phyloP scores from a whole-genome alignment of 2,797 vertebrate species.

The Acridotheres tristis region DNA sequence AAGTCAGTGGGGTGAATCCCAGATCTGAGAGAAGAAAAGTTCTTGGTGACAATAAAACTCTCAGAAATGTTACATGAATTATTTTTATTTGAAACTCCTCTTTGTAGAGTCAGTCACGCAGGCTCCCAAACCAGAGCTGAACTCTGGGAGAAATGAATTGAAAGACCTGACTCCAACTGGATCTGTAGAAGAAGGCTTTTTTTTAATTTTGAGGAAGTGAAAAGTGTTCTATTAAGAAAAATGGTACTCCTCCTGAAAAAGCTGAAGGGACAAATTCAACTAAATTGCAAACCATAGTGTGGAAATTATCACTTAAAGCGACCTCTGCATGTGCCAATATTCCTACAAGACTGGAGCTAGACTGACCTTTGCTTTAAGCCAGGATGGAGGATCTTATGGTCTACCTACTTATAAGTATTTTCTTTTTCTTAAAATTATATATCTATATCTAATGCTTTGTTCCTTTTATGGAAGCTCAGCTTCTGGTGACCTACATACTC shows the following conservation, averaged over 20 bases:
- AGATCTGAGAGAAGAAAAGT: conserved; percentile 9
- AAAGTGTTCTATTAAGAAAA: neutral
- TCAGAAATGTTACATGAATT: conserved; percentile 7
- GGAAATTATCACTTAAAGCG: neutral
- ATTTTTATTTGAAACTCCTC: neutral
- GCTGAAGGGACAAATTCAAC: neutral
- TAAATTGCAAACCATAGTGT: neutral
- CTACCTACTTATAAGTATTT: neutral
- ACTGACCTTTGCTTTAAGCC: neutral
- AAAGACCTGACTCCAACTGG: neutral
- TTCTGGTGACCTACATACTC: neutral
- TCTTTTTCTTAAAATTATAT: neutral
- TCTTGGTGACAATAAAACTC: conserved; percentile 4
- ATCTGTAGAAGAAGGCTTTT: neutral
- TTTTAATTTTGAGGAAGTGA: neutral
- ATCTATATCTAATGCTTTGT: neutral
- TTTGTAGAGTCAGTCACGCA: neutral
- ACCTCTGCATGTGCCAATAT: neutral
- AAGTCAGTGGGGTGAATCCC: conserved; percentile 18
- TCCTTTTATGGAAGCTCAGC: neutral
- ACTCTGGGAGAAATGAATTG: neutral
- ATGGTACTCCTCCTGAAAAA: neutral
- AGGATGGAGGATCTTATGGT: neutral
- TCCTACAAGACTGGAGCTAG: neutral
- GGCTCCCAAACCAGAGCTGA: neutral